Base-by-base conservation (phyloP, 2,888 invertebrate genomes). In the Athalia cordata region DNA sequence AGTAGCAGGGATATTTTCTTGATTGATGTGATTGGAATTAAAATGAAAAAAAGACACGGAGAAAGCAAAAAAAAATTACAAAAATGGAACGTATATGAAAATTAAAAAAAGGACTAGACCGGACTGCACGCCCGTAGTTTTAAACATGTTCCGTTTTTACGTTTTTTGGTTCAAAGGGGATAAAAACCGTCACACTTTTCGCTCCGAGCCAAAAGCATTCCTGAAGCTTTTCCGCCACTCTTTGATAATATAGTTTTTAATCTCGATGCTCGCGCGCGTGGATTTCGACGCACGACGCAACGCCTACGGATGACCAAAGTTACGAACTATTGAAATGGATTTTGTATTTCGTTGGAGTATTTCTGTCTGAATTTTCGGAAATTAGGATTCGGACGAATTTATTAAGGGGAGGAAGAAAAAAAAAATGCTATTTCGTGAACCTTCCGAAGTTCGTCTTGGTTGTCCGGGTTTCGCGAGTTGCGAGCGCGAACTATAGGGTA, bases 181-280 rank as follows among this genome's bases (percentile, higher is more conserved):
- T 45, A 64, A 64, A 45, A 43, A 64, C 7, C 70, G 47, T 57
- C 59, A 47, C 70, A 59, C 57, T 70, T 47, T 70, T 57, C 11
- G 70, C 59, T 57, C 13, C 57, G 70, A 57, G 70, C 57, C 70
- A 59, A 70, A 70, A 59, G 70, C 57, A 70, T 70, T 57, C 59
- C 70, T 70, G 45, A 70, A 70, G 57, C 70, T 70, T 70, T 70
- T 70, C 57, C 45, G 52, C 70, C 7, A 70, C 70, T 70, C 70
- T 70, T 70, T 70, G 70, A 70, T 70, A 70, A 70, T 59, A 57
- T 70, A 70, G 70, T 70, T 70, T 70, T 70, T 59, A 70, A 70
- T 70, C 70, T 70, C 70, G 70, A 45, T 47, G 50, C 52, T 11
- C 29, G 13, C n/a, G 11, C 11, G 47, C 49, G 13, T 9, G 8